Base-by-base conservation (phyloP, 2,888 invertebrate genomes). In the Sesia apiformis region DNA sequence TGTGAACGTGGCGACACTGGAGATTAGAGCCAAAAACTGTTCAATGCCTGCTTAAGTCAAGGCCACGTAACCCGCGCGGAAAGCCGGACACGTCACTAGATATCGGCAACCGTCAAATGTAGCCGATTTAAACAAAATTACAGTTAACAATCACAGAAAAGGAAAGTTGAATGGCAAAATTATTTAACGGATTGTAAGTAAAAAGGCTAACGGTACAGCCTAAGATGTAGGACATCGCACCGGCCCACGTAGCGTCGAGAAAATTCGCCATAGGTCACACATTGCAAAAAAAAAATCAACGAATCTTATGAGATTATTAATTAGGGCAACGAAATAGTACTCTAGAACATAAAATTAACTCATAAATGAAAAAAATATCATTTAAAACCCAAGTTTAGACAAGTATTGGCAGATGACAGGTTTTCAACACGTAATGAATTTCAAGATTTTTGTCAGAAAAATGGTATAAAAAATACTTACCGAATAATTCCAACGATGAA, bases 211-310 rank as follows among this genome's bases (percentile, higher is more conserved):
- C 82, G 80, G 81, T 66, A 72, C 58, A 60, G 60, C 55, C 55
- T 60, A 60, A 62, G 56, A 78, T 73, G 70, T 80, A 70, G 84
- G 81, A 61, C 81, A 67, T 60, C 62, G 70, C 69, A 67, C 79
- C 80, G 77, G 78, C 74, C 76, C 64, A 68, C 64, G 55, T 52
- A 53, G 57, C 65, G 60, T 83, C 84, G 75, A 86, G 85, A 85
- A 86, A 68, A 62, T 85, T 85, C 84, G 65, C 54, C 51, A 50
- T 49, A 0, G 3, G 8, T 49, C 5, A 5, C 50, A 50, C 39
- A 23, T 50, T 7, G 42, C 2, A 23, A 23, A 23, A 23, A 23
- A 23, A 23, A 23, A 23, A 23, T 23, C 23, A 23, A 23, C 23
- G 23, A 23, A 23, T 23, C 23, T 23, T 23, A 23, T 2, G 23